A percentile compares a stretch with the other conserved stretches of the same genome.
Conservation (phyloP, 2,113 vertebrate species). For the Malurus alboscapulatus region DNA sequence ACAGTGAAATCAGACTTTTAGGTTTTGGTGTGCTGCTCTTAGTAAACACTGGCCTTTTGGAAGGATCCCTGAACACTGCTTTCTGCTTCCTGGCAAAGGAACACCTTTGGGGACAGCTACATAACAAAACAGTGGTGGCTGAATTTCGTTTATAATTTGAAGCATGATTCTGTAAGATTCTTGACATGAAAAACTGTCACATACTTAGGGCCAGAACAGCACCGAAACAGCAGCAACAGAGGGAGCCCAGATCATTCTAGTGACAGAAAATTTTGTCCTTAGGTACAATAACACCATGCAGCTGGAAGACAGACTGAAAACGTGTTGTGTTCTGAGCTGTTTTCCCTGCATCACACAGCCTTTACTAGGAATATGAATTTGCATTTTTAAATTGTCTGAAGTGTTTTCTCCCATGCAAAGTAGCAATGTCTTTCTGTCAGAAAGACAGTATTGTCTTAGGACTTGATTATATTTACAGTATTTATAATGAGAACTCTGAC, state of each 20-base stretch:
- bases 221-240: neutral
- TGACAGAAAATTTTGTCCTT: neutral
- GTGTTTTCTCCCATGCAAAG: neutral
- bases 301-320: neutral
- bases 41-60: neutral
- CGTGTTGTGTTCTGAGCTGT: neutral
- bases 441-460: neutral
- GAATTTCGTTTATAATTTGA: neutral
- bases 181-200: neutral
- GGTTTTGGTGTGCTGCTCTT: neutral
- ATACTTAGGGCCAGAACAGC: neutral
- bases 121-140: neutral
- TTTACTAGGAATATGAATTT: neutral
- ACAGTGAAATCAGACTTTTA: neutral
- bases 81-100: neutral
- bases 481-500: neutral
- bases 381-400: neutral
- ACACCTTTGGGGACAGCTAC: fast-evolving
- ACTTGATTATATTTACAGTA: neutral
- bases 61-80: neutral
- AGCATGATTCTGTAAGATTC: neutral
- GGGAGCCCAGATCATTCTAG: neutral
- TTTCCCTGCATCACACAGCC: neutral
- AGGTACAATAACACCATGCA: neutral
- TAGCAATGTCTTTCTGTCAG: neutral